These are phyloP conservation scores for Micoletzkya japonica DNA, from an alignment of 2,888 invertebrate species.

Conservation along the genomic window DNA sequence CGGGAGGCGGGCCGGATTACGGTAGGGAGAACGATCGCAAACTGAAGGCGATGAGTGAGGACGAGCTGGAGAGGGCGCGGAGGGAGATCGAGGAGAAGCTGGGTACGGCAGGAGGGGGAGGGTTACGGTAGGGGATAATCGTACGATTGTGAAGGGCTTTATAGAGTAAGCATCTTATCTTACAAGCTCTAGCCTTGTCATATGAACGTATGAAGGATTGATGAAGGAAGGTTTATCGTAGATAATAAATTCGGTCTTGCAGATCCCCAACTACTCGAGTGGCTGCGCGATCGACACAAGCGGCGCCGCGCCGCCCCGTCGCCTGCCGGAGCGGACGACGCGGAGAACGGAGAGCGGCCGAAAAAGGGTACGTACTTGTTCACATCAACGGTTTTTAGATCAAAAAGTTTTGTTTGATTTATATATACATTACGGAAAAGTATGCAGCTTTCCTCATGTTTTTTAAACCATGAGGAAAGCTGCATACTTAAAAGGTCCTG, in stretches of 20 bases:
- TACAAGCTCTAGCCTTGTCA: too few species aligned
- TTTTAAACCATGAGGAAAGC: too few species aligned
- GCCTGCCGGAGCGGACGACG: slow-evolving; percentile 21
- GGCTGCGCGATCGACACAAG: slow-evolving; percentile 40
- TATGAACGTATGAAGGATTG: too few species aligned
- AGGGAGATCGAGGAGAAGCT: slow-evolving; percentile 45
- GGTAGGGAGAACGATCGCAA: slow-evolving; percentile 28
- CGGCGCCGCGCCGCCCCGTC: slow-evolving; percentile 26
- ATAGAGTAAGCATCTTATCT: too few species aligned
- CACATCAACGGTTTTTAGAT: too few species aligned
- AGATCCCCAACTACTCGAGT: slow-evolving; percentile 48
- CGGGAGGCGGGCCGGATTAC: slow-evolving; percentile 10
- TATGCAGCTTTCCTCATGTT: too few species aligned
- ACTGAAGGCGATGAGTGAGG: slow-evolving; percentile 33
- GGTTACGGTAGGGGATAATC: too few species aligned
- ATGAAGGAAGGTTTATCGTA: neutral
- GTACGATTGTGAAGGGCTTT: too few species aligned
- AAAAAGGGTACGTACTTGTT: slow-evolving; percentile 30
- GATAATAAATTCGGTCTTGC: slow-evolving; percentile 5
- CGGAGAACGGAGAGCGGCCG: slow-evolving; percentile 7
- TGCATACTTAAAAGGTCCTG: too few species aligned
- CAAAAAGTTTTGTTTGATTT: slow-evolving; percentile 13
- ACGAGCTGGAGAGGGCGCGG: slow-evolving; percentile 42
- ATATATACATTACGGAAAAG: too few species aligned
- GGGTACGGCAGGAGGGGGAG: slow-evolving; percentile 23